These are phyloP conservation scores for Eremobia ochroleuca DNA, from an alignment of 2,888 invertebrate genomes.

Conservation along the genomic window DNA sequence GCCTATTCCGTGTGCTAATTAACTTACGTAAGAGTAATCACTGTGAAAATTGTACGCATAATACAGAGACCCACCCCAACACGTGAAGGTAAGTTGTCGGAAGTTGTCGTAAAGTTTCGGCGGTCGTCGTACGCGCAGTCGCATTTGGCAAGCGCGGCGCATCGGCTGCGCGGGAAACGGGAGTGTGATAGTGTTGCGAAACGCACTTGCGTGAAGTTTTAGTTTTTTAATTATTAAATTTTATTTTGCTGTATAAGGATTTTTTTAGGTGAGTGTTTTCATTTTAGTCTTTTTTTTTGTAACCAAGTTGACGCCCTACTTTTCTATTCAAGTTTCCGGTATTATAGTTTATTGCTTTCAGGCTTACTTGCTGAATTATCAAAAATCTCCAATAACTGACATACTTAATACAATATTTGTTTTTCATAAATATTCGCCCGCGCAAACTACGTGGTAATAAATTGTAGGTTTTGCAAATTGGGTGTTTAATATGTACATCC, in stretches of 20 bases:
- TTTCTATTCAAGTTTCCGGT: not conserved
- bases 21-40: conserved; percentile 56
- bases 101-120: conserved; percentile 58
- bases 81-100: conserved; percentile 54
- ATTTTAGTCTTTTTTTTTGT: not conserved
- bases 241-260: conserved; percentile 10
- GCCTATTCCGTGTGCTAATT: conserved; percentile 49
- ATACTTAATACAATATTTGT: conserved; percentile 1
- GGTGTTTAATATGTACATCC: conserved; percentile 1
- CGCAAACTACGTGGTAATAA: not conserved
- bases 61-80: conserved; percentile 56
- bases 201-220: conserved; percentile 42
- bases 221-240: conserved; percentile 6
- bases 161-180: conserved; percentile 65
- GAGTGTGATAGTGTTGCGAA: conserved; percentile 61
- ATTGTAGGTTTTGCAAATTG: not conserved
- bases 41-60: conserved; percentile 55
- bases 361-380: rapidly evolving
- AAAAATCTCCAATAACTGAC: not conserved
- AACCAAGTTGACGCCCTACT: rapidly evolving
- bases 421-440: not conserved
- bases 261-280: conserved; percentile 39
- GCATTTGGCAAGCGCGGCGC: conserved; percentile 61
- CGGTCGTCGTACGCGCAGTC: conserved; percentile 52
- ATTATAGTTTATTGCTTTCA: not conserved